Conservation (phyloP, 1,140 invertebrate species). For the Megalopta genalis region DNA sequence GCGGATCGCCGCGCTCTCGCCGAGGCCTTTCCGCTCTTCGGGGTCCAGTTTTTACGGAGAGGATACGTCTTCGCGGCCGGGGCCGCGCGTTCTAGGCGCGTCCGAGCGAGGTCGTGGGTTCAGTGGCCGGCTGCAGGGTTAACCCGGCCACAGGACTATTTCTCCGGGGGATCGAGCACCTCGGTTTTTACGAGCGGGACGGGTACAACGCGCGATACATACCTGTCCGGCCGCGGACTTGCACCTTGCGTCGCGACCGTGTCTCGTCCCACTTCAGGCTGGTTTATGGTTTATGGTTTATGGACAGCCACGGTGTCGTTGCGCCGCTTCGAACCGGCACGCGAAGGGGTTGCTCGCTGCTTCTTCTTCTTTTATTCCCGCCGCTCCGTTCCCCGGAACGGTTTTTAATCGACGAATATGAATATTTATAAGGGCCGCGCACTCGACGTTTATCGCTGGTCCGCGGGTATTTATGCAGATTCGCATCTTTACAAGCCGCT, state of each 20-base stretch:
- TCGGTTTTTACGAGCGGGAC: conserved; percentile 24
- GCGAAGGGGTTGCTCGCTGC: background rate
- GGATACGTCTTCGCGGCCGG: conserved; percentile 19
- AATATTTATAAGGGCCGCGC: background rate
- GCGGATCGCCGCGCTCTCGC: background rate
- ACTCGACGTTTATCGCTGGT: background rate
- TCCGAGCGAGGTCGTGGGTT: conserved; percentile 40
- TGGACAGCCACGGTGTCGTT: background rate
- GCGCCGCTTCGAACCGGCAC: background rate
- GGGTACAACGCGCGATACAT: conserved; percentile 9
- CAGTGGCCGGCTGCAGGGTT: conserved; percentile 35
- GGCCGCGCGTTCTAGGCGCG: conserved; percentile 7
- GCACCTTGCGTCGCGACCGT: conserved; percentile 1
- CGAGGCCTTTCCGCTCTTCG: conserved; percentile 5
- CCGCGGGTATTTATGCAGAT: background rate
- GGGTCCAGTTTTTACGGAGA: conserved; percentile 40
- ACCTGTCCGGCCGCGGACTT: conserved; percentile 10
- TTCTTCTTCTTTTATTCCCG: background rate
- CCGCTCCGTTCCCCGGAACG: background rate
- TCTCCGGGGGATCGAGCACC: conserved; percentile 31
- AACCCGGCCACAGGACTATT: conserved; percentile 19
- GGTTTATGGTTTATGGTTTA: background rate
- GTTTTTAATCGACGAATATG: background rate
- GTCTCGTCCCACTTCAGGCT: background rate
- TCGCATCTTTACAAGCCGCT: background rate